Conservation (phyloP, 2,113 vertebrate species). For the Micromys minutus region DNA sequence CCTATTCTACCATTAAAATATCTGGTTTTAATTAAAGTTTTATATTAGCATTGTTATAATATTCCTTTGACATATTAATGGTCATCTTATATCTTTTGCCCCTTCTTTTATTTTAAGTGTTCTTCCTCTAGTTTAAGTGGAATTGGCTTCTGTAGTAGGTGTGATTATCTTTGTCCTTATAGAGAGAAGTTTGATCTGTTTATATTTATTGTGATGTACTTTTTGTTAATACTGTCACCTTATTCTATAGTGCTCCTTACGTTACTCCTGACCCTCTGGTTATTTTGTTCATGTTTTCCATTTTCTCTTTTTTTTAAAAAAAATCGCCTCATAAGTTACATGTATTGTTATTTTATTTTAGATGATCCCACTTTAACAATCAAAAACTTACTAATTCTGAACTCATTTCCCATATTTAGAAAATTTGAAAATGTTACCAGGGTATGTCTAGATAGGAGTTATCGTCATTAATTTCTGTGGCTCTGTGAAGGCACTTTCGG, state of each 20-base stretch:
- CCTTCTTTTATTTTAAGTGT: conserved; percentile 41
- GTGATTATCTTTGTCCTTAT: conserved; percentile 37
- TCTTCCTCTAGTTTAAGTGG: neutral
- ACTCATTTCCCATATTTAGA: neutral
- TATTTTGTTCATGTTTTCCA: neutral
- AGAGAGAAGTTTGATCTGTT: conserved; percentile 55
- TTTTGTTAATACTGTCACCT: neutral
- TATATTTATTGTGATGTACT: conserved; percentile 69
- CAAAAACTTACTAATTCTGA: neutral
- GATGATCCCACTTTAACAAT: conserved; percentile 1
- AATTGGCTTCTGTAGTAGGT: conserved; percentile 12
- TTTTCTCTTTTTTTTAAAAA: neutral
- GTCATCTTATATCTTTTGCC: neutral
- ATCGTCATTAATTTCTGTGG: neutral
- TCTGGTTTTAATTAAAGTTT: conserved; percentile 3
- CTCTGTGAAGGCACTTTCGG: neutral
- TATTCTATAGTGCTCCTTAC: neutral
- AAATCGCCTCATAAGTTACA: conserved; percentile 3
- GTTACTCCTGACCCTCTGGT: neutral
- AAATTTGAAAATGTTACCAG: conserved; percentile 46
- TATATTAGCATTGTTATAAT: neutral
- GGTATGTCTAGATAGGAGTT: neutral
- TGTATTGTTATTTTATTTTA: conserved; percentile 51
- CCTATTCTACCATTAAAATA: conserved; percentile 7
- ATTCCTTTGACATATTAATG: neutral